Evolutionary conservation across 2,797 vertebrate species (phyloP), one percentile per base, ranked within the genome.

Genomic region (Danio choprae): DNA sequence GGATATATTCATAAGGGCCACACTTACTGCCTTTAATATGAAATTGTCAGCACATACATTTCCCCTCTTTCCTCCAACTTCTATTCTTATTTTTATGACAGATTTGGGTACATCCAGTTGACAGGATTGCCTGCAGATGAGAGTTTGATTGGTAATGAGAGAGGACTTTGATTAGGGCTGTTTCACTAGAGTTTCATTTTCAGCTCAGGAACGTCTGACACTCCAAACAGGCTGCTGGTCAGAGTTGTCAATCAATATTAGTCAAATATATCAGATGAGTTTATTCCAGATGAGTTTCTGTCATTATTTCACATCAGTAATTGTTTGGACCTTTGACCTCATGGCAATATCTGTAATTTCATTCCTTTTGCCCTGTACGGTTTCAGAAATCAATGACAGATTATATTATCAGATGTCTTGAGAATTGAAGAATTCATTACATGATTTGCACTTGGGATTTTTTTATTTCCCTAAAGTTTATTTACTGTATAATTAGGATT

Each of bases 241-340:
- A 82, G 78, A 56, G 80, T 79, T 81, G 74, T 74, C 80, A 85
- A 74, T 77, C 51, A 53, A 62, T 74, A 74, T 50, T 9, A 83
- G 86, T 86, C 87, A 88, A 77, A 87, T 80, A 70, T 79, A 86
- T 70, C 82, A 81, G 22, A 20, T 41, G 7, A 74, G 84, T 81
- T 75, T 60, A 69, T 90, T 85, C 83, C 76, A 87, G 86, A 87
- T 44, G 62, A 63, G 69, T 71, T 84, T 71, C 79, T 46, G 77
- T 79, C 77, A 72, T 64, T 55, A 79, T 79, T 55, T 71, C 18
- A 22, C 46, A 53, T 15, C 0, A 62, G 48, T 71, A 72, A 79
- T 72, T 63, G 68, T 55, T 72, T 46, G 48, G 59, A 72, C 68
- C 77, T 79, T 72, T 72, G 77, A 79, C 68, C 68, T 72, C 13